Evolutionary conservation across 2,797 vertebrate species (phyloP).

Genomic region (Cheirogaleus major): DNA sequence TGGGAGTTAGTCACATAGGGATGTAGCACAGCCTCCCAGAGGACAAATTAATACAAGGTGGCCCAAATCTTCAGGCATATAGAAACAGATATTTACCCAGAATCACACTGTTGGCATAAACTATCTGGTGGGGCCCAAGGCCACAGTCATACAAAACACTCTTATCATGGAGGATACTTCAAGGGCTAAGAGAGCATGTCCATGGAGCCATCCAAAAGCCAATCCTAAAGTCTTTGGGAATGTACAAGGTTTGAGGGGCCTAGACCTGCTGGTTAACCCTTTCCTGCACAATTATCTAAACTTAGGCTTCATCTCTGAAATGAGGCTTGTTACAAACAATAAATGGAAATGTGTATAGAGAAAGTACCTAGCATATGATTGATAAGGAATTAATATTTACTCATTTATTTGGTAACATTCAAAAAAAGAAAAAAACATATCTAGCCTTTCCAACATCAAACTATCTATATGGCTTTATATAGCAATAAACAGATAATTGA

Average conservation of each 20-base stretch:
- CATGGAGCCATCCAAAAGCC: neutral
- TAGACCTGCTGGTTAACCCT: neutral
- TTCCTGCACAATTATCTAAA: neutral
- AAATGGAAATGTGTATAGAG: neutral
- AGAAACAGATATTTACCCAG: neutral
- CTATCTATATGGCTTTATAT: neutral
- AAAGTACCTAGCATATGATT: neutral
- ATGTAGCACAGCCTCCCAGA: neutral
- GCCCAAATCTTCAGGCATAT: neutral
- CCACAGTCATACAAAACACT: neutral
- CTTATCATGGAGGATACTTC: neutral
- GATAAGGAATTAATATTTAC: neutral
- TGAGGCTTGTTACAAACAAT: neutral
- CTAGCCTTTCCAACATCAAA: neutral
- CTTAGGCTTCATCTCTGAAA: neutral
- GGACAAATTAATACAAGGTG: neutral
- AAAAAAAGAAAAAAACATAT: neutral
- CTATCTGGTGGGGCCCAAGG: neutral
- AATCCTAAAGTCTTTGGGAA: neutral
- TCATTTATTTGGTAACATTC: neutral
- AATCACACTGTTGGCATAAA: neutral
- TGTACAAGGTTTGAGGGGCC: neutral
- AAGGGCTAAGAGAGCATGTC: neutral
- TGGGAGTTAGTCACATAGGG: neutral
- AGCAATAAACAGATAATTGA: neutral